Evolutionary conservation across 2,888 invertebrate genomes (phyloP), one percentile per base, ranked within the genome.

Genomic region (Conops quadrifasciatus): DNA sequence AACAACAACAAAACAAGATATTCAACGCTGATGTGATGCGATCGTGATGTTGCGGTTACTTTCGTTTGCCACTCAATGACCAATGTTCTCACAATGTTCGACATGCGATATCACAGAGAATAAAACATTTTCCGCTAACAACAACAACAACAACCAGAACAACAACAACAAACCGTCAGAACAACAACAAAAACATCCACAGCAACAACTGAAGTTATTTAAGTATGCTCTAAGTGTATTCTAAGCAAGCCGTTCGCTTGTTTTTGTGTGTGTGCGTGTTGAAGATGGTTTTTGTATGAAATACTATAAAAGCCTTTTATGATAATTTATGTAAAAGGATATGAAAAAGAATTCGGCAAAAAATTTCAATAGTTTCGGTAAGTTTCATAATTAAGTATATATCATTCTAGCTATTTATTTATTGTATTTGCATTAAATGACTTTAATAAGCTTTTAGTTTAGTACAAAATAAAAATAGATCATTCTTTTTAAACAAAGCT

Each of bases 61-160:
- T 68, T 68, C 68, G 62, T 68, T 68, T 68, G 62, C 68, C 68
- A 68, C 68, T 68, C 68, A 62, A 68, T 68, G 68, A 68, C 68
- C 68, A 43, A 62, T 68, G 68, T 68, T 68, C 68, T 68, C 68
- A 68, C 68, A 68, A 68, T 68, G 68, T 68, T 68, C 68, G 60
- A 68, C 68, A 68, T 68, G 68, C 68, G 68, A 68, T 68, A 60
- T 68, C 68, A 28, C 68, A 68, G 60, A 68, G 51, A 68, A 62
- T 60, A 60, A 68, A 68, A 62, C 68, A 68, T 68, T 62, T 68
- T 62, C 49, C 36, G 51, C 67, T 26, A 60, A 47, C 68, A 36
- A 62, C 60, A 21, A 51, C 30, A 62, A 49, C 49, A 51, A 28
- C 47, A 28, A 19, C 47, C 5, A 19, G 11, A n/a, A 45, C 43